Base-by-base conservation (phyloP, 2,113 vertebrate genomes). In the Ceyx margarethae region DNA sequence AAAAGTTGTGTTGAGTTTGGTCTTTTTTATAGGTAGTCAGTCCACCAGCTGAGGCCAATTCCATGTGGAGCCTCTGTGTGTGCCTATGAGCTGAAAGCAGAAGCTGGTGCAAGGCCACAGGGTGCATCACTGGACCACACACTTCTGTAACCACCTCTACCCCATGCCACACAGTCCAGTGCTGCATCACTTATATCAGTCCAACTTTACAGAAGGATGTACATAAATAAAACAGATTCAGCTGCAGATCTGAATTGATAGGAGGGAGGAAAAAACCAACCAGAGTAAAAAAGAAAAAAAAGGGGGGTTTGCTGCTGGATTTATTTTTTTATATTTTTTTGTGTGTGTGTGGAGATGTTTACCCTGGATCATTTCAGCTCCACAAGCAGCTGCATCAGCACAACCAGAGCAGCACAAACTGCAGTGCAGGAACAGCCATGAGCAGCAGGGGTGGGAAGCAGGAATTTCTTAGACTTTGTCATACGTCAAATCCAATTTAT, bases 401-500 rank as follows among this genome's bases (percentile, higher is more conserved):
- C 50, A 61, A 69, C n/a, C 50, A 85, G 33, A 85, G 35, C 31
- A 45, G 68, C 0, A 60, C 42, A 64, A 75, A 46, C 40, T 61
- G 43, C 48, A 73, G 35, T 21, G 46, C 65, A 81, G 60, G 46
- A 90, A 66, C 42, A 80, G 37, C 19, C 53, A 2, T 1, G 2
- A 83, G 53, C 54, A 81, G 58, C 53, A 89, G 35, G 66, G 25
- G 12, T 75, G 45, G 61, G 69, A 93, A 90, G 56, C 2, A 3
- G 61, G 65, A 81, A 87, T 89, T 87, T 85, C 89, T 81, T 75
- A n/a, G 53, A 75, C 56, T 80, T 90, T 91, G 60, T 62, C 60
- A 86, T 67, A 31, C 68, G 78, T 84, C 69, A 81, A 57, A 53
- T 89, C 13, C 62, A 92, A 68, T 81, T 91, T 88, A 94, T 87